Percentiles rank a stretch among this genome's conserved stretches.
Conservation (phyloP, 2,797 vertebrate species). For the Micrastur ruficollis region DNA sequence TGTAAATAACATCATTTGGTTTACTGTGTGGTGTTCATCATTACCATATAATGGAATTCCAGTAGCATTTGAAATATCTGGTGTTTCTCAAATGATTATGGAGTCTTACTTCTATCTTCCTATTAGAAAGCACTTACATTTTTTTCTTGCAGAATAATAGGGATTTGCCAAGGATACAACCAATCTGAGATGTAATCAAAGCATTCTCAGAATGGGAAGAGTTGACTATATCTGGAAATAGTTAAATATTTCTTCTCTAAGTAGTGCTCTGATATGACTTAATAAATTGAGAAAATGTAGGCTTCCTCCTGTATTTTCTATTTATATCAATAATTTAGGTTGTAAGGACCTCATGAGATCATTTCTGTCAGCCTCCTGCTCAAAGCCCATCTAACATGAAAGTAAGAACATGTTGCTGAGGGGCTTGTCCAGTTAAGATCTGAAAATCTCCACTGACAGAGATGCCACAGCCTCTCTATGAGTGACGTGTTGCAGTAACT, state of each 20-base stretch:
- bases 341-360: not conserved
- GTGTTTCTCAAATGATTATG: not conserved
- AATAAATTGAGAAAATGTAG: not conserved
- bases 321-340: not conserved
- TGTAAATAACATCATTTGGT: not conserved
- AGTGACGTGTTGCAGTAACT: not conserved
- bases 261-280: not conserved
- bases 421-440: not conserved
- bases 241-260: not conserved
- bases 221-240: not conserved
- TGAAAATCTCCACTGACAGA: not conserved
- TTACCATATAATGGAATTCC: not conserved
- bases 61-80: not conserved
- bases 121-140: not conserved
- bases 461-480: not conserved
- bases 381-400: not conserved
- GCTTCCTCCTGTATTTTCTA: not conserved
- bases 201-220: not conserved
- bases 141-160: not conserved
- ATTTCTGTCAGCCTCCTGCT: not conserved
- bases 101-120: not conserved
- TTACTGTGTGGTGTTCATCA: not conserved
- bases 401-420: not conserved
- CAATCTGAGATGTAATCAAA: not conserved
- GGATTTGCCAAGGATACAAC: not conserved